Evolutionary conservation across 2,113 vertebrate genomes (phyloP), one percentile per base, ranked within the genome.

Genomic region (Prionailurus viverrinus): DNA sequence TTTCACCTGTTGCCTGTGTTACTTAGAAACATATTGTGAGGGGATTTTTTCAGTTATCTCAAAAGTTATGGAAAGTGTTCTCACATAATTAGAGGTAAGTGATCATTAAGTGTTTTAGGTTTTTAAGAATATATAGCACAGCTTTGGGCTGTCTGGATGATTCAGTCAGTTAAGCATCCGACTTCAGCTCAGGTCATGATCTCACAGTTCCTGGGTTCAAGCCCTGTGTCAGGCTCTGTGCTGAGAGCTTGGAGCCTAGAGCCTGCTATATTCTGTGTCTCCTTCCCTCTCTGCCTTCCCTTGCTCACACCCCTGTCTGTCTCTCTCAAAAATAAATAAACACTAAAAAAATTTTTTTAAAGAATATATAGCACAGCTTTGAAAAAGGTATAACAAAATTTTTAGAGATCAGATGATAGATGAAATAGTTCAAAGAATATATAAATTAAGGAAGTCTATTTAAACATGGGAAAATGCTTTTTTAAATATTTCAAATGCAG

Each of bases 51-150:
- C 39, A 91, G 69, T 89, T 92, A 69, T 29, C 51, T 82, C 5
- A 76, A 92, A 92, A 95, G 27, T 83, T 71, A 71, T 51, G 29
- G 48, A 89, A 92, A 96, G 69, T 61, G 29, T 79, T 51, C 69
- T 95, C 51, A 92, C 4, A 76, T 92, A 78, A 76, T 92, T 92
- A n/a, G 29, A 88, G 53, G 68, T 68, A 83, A 88, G 53, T 61
- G 25, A 71, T 88, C 41, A 78, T 36, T 69, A 83, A 63, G 21
- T 78, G 25, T n/a, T 95, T 78, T 66, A 29, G 36, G 15, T 78
- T 83, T 94, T 89, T 1, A 53, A 89, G 83, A 81, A 89, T 31
- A 74, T 18, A 53, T 6, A 88, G 33, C 21, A 36, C 12, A 51
- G 23, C 21, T 83, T 78, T 83, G 25, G 7, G 58, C 58, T 61